phyloP scores from a whole-genome alignment of 2,888 invertebrate species.

The Iphiclides podalirius region DNA sequence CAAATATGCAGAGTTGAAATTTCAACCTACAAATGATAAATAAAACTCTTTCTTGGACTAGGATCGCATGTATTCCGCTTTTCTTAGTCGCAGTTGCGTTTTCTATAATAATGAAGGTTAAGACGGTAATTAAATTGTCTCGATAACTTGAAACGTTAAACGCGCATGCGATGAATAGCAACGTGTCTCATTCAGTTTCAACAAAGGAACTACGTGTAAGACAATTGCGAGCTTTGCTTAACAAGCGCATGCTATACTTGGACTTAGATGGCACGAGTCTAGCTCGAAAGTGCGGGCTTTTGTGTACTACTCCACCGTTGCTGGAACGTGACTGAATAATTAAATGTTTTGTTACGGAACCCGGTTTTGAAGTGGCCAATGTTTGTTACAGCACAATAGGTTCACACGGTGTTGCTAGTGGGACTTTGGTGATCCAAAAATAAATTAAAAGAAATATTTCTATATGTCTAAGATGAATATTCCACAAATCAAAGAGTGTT shows the following conservation, averaged over 20 bases:
- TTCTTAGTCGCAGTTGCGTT: no score
- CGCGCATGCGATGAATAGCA: conserved; percentile 13
- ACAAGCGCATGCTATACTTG: conserved; percentile 9
- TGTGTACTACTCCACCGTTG: conserved; percentile 21
- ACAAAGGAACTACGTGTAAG: conserved; percentile 41
- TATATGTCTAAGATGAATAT: no score
- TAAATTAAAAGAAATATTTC: no score
- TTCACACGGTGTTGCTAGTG: no score
- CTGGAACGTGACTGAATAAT: conserved; percentile 19
- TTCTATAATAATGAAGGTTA: no score
- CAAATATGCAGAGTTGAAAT: no score
- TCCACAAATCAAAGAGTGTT: no score
- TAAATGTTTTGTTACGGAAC: conserved; percentile 14
- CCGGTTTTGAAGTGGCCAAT: not conserved
- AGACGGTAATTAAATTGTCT: no score
- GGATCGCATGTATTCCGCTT: no score
- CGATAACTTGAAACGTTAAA: not conserved
- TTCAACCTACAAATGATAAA: no score
- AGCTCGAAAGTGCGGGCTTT: conserved; percentile 21
- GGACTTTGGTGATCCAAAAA: no score
- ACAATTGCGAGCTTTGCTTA: conserved; percentile 30
- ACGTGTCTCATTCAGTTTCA: conserved; percentile 2
- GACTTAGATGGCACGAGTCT: conserved; percentile 2
- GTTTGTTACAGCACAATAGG: conserved; percentile 1
- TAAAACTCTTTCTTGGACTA: no score